Evolutionary conservation across 2,888 invertebrate genomes (phyloP).

Genomic region (Aphidoletes aphidimyza): DNA sequence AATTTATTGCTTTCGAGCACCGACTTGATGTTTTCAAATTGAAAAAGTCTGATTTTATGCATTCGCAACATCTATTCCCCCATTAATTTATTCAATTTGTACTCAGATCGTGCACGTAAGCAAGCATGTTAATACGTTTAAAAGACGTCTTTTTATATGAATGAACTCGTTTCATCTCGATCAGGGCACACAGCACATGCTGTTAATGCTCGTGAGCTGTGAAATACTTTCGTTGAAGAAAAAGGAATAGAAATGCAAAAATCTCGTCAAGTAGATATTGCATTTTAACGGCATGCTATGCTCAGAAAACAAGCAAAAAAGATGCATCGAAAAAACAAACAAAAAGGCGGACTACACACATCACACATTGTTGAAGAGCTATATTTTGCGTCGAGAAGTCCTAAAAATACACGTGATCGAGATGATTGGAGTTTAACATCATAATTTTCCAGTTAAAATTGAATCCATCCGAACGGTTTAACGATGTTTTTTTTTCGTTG

Average conservation of each 20-base stretch:
- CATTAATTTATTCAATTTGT: not conserved
- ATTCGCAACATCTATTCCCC: not conserved
- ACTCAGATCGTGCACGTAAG: not conserved
- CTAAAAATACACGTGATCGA: not conserved
- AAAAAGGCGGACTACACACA: not conserved
- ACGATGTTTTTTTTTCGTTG: too few species aligned
- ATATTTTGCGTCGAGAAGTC: not conserved
- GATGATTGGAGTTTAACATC: slow-evolving; percentile 33
- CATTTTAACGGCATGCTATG: not conserved
- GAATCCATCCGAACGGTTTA: not conserved
- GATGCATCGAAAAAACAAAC: not conserved
- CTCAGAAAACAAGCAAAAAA: not conserved
- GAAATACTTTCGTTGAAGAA: not conserved
- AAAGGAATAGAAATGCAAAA: not conserved
- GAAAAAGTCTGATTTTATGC: not conserved
- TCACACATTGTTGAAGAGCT: not conserved
- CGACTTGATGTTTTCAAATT: not conserved
- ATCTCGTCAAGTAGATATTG: not conserved
- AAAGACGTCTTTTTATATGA: not conserved
- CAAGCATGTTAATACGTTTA: not conserved
- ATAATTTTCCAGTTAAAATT: slow-evolving; percentile 49
- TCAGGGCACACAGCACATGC: not conserved
- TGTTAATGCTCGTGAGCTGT: not conserved
- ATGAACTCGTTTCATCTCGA: slow-evolving; percentile 8
- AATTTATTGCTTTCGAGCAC: not conserved